A percentile compares a stretch with the other conserved stretches of the same genome.
Conservation (phyloP, 2,888 invertebrate genomes). For the Cataglyphis livida region DNA sequence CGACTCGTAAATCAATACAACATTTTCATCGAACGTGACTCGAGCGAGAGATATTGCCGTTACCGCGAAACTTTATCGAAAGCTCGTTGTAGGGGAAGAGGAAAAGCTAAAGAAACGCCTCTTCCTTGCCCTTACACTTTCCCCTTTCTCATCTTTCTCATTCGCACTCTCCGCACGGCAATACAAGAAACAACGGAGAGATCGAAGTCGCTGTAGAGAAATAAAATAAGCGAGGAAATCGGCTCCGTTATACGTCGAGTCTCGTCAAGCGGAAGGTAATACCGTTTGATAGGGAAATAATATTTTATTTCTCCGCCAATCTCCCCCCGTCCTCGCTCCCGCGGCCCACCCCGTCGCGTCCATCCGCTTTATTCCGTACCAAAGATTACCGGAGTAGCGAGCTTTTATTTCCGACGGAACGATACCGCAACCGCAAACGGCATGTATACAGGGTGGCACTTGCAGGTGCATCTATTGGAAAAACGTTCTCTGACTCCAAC, state of each 20-base stretch:
- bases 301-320: constrained; percentile 80
- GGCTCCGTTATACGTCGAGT: constrained; percentile 73
- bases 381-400: constrained; percentile 75
- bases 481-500: background rate
- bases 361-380: constrained; percentile 52
- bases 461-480: background rate
- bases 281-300: constrained; percentile 83
- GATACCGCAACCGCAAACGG: constrained; percentile 51
- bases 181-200: constrained; percentile 51
- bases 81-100: constrained; percentile 72
- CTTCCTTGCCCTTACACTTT: constrained; percentile 26
- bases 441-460: constrained; percentile 13
- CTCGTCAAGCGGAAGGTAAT: constrained; percentile 79
- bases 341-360: constrained; percentile 26
- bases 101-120: constrained; percentile 68
- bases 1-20: constrained; percentile 76
- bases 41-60: constrained; percentile 76
- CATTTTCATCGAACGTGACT: constrained; percentile 76
- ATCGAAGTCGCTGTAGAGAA: constrained; percentile 63
- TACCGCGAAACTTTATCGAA: constrained; percentile 82
- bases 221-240: constrained; percentile 77
- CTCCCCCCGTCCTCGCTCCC: constrained; percentile 9
- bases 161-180: constrained; percentile 28
- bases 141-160: constrained; percentile 26
- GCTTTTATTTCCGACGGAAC: constrained; percentile 76